Percentiles rank a stretch among this genome's conserved stretches.
Conservation (phyloP, 2,888 invertebrate genomes). For the Amblyteles armatorius region DNA sequence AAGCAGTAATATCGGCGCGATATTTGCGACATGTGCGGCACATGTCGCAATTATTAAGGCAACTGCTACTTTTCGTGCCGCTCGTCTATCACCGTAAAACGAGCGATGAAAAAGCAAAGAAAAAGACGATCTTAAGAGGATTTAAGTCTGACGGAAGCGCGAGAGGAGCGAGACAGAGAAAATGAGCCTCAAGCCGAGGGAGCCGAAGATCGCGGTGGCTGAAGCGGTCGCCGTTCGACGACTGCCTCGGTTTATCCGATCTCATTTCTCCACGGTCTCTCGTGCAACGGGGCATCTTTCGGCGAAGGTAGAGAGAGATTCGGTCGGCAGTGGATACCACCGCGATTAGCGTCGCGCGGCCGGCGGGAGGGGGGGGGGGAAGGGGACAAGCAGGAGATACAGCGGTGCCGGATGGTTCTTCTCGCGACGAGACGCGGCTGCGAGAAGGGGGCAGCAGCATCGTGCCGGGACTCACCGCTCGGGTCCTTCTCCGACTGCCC, state of each 20-base stretch:
- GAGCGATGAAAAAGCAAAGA: not conserved
- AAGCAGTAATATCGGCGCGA: too few relatives aligned
- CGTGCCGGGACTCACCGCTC: conserved; percentile 53
- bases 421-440: conserved; percentile 49
- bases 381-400: not conserved
- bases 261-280: conserved; percentile 25
- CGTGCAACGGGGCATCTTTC: conserved; percentile 2
- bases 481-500: conserved; percentile 25
- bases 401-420: conserved; percentile 20
- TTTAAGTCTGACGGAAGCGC: not conserved
- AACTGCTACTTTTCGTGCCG: too few relatives aligned
- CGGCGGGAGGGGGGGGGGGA: not conserved
- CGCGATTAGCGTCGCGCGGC: not conserved
- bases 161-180: not conserved
- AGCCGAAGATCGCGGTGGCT: not conserved
- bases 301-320: not conserved
- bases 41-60: too few relatives aligned
- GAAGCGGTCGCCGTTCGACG: conserved; percentile 1
- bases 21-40: too few relatives aligned
- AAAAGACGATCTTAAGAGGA: conserved; percentile 10
- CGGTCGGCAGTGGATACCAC: not conserved
- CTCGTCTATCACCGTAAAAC: too few relatives aligned
- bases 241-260: conserved; percentile 15
- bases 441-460: conserved; percentile 45
- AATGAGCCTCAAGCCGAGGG: conserved; percentile 2